Evolutionary conservation across 2,888 invertebrate species (phyloP).

Genomic region (Itoplectis maculator): DNA sequence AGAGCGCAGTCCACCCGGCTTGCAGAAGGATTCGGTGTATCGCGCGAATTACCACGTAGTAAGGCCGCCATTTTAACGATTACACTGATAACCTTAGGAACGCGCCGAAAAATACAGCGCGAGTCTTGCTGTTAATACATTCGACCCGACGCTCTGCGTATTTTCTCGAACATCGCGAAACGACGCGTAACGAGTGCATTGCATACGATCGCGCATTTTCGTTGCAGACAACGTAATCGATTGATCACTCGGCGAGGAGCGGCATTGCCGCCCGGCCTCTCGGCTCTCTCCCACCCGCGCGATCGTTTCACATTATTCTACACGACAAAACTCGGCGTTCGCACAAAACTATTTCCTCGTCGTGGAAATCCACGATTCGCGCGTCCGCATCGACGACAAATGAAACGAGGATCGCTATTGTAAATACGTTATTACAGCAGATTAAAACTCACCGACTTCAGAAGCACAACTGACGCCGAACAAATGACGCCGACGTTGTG

Average conservation of each 20-base stretch:
- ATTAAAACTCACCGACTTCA: conserved; percentile 67
- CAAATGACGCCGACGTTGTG: conserved; percentile 57
- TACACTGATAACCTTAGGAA: conserved; percentile 34
- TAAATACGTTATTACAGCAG: conserved; percentile 50
- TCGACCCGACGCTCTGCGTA: neutral
- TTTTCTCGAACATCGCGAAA: neutral
- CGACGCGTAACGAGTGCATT: neutral
- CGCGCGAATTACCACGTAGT: conserved; percentile 39
- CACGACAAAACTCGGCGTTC: conserved; percentile 10
- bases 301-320: neutral
- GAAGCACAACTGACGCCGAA: conserved; percentile 63
- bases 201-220: neutral
- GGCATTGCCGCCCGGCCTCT: conserved; percentile 51
- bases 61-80: conserved; percentile 59
- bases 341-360: conserved; percentile 36
- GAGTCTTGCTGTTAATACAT: conserved; percentile 11
- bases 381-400: conserved; percentile 29
- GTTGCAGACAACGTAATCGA: conserved; percentile 9
- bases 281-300: neutral
- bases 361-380: neutral
- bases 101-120: conserved; percentile 11
- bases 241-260: neutral
- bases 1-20: neutral
- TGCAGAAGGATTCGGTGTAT: neutral
- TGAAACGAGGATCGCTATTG: conserved; percentile 50